Evolutionary conservation across 2,797 vertebrate genomes (phyloP), one percentile per base, ranked within the genome.

Genomic region (Melanotaenia trifasciata): DNA sequence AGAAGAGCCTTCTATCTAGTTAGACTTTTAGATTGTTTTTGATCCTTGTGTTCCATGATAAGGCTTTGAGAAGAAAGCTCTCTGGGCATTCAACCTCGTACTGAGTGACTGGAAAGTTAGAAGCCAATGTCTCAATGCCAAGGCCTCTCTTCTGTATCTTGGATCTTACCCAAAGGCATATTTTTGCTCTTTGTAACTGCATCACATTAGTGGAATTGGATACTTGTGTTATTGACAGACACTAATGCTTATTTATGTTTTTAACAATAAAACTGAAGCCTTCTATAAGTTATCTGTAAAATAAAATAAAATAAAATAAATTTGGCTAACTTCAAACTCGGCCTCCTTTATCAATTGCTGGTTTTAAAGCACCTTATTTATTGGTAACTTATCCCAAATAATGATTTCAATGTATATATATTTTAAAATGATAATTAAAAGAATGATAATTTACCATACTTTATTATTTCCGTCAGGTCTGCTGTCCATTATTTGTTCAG

Each of bases 21-120:
- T 74, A 14, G 14, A 9, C 47, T 62, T 45, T 14, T 6, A n/a
- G 60, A 45, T 62, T 11, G 2, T 38, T 11, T 16, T 24, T 18
- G 11, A 64, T 14, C 13, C 18, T 36, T 35, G 14, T 70, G 24
- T 53, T 57, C 54, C 65, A 16, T 54, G 43, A 22, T 22, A 2
- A 70, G 5, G 9, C 26, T 67, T 2, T 67, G 28, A 65, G 63
- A 33, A 7, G 40, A 67, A 35, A 70, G 45, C 54, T 65, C 3
- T 50, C 47, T 62, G 43, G 71, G 61, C 51, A 16, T 83, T 85
- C 26, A 53, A 18, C 54, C 51, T 54, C 60, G 43, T 54, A 26
- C 67, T 60, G 40, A 67, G 79, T 60, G 33, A 53, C 60, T 64
- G 33, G 62, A 64, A 61, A 53, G 43, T 32, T 57, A 43, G 51